Percentiles rank a stretch among this genome's conserved stretches.
Conservation (phyloP, 2,113 vertebrate species). For the Planiliza haematocheilus region DNA sequence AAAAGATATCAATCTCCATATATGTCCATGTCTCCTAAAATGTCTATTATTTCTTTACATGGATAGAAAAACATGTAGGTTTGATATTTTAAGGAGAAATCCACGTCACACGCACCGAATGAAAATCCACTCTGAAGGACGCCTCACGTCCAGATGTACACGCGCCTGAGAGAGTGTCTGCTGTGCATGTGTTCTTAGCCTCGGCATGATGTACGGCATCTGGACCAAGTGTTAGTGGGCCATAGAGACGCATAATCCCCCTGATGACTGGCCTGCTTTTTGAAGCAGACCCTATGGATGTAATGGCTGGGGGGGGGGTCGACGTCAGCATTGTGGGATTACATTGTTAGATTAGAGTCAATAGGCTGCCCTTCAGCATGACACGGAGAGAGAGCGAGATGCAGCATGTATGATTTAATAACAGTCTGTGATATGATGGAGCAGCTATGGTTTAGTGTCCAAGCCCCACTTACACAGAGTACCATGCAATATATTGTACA, state of each 20-base stretch:
- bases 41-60: background rate
- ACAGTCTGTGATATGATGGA: conserved; percentile 9
- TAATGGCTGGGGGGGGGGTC: conserved; percentile 11
- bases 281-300: conserved; percentile 58
- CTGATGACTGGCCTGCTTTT: conserved; percentile 64
- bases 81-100: background rate
- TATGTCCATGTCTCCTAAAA: no score
- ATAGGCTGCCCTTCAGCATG: conserved; percentile 32
- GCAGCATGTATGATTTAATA: conserved; percentile 41
- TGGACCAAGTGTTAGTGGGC: conserved; percentile 65
- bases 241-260: conserved; percentile 66
- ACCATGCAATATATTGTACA: no score
- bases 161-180: conserved; percentile 1
- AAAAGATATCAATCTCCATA: no score
- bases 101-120: background rate
- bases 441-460: background rate
- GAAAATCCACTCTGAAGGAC: background rate
- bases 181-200: conserved; percentile 40
- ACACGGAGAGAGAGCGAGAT: background rate
- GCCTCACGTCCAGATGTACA: conserved; percentile 4
- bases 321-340: conserved; percentile 60
- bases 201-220: conserved; percentile 56
- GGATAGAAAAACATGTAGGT: background rate
- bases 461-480: background rate
- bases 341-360: conserved; percentile 59